Evolutionary conservation across 2,797 vertebrate species (phyloP).

Genomic region (Dendrocincla fuliginosa): DNA sequence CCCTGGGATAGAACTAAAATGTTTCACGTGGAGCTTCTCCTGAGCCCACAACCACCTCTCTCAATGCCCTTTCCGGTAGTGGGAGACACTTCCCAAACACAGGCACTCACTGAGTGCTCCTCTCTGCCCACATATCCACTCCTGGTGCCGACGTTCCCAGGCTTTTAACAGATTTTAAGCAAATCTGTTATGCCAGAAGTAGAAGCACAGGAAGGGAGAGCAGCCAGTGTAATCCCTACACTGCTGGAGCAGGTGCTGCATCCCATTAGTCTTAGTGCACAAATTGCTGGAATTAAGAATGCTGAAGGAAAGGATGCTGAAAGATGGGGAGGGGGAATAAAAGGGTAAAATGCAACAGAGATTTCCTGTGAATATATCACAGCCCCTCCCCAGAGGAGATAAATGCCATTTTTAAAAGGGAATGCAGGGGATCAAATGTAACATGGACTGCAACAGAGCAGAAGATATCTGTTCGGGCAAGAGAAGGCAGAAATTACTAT

Average conservation of each 20-base stretch:
- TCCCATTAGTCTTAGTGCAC: not conserved
- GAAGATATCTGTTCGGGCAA: not conserved
- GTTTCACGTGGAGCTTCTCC: not conserved
- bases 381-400: not conserved
- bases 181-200: not conserved
- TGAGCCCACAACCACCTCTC: accelerated
- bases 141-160: accelerated
- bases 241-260: accelerated
- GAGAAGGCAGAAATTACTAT: slow-evolving; percentile 14
- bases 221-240: not conserved
- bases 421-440: not conserved
- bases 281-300: not conserved
- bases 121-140: not conserved
- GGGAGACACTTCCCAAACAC: not conserved
- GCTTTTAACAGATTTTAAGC: slow-evolving; percentile 1
- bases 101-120: not conserved
- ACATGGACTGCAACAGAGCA: not conserved
- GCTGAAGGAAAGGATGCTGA: not conserved
- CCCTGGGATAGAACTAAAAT: not conserved
- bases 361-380: not conserved
- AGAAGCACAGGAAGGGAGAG: not conserved
- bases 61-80: not conserved
- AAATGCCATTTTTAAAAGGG: not conserved
- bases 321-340: not conserved
- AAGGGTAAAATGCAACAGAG: not conserved